Percentiles rank a stretch among this genome's conserved stretches.
These are phyloP conservation scores for Drosophila kurseongensis DNA, from an alignment of 1,140 invertebrate genomes.

Conservation along the genomic window DNA sequence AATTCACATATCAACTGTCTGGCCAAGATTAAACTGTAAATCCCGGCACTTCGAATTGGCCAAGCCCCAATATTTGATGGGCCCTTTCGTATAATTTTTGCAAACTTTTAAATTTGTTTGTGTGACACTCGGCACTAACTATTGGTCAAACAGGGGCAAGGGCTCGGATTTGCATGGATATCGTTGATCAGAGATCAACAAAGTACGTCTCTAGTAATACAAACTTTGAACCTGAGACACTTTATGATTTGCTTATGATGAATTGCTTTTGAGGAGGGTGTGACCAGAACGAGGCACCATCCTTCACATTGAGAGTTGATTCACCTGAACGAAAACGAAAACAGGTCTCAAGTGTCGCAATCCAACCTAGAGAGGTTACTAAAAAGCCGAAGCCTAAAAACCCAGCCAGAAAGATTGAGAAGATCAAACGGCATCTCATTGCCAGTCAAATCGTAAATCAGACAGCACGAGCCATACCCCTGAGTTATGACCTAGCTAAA, in stretches of 20 bases:
- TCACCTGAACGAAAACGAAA: slow-evolving; percentile 57
- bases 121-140: slow-evolving; percentile 16
- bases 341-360: slow-evolving; percentile 48
- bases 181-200: not conserved
- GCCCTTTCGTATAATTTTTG: not conserved
- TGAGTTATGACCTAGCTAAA: slow-evolving; percentile 66
- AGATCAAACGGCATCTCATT: slow-evolving; percentile 77
- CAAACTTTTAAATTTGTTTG: slow-evolving; percentile 21
- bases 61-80: slow-evolving; percentile 10
- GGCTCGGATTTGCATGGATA: slow-evolving; percentile 6
- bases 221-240: slow-evolving; percentile 28
- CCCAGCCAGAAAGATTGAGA: slow-evolving; percentile 51
- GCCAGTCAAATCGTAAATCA: slow-evolving; percentile 73
- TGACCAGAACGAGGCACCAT: slow-evolving; percentile 62
- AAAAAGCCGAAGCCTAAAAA: slow-evolving; percentile 23
- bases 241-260: not conserved
- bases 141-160: slow-evolving; percentile 17
- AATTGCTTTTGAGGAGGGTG: slow-evolving; percentile 44
- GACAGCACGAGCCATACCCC: slow-evolving; percentile 50
- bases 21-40: not conserved
- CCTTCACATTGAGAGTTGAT: slow-evolving; percentile 75
- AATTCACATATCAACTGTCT: slow-evolving; percentile 7
- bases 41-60: slow-evolving; percentile 12
- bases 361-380: slow-evolving; percentile 30
- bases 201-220: slow-evolving; percentile 1